Evolutionary conservation across 2,888 invertebrate species (phyloP).

Genomic region (Pomacea canaliculata): DNA sequence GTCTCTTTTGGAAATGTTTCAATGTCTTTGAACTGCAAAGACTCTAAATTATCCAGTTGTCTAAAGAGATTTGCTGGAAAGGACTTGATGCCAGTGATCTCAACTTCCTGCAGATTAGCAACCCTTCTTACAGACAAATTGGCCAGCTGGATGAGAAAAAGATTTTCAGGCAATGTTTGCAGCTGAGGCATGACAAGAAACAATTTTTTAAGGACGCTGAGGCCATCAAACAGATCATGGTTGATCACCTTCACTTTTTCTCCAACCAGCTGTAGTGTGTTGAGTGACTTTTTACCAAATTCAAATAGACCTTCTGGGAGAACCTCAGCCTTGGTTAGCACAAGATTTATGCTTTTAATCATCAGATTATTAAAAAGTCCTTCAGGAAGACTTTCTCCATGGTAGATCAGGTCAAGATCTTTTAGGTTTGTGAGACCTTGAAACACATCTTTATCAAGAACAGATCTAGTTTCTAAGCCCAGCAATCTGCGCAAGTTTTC

Average conservation of each 20-base stretch:
- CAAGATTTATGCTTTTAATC: slow-evolving; percentile 25
- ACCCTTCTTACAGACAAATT: not conserved
- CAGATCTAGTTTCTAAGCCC: slow-evolving; percentile 24
- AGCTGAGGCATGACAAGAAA: slow-evolving; percentile 21
- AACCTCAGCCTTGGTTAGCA: slow-evolving; percentile 13
- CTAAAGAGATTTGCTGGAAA: slow-evolving; percentile 29
- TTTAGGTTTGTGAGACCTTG: slow-evolving; percentile 20
- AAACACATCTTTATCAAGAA: slow-evolving; percentile 20
- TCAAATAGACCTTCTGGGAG: slow-evolving; percentile 24
- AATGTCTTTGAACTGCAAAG: slow-evolving; percentile 25
- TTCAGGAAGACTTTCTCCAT: slow-evolving; percentile 20
- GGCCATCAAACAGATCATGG: slow-evolving; percentile 24
- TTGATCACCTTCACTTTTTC: slow-evolving; percentile 18
- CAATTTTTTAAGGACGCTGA: slow-evolving; percentile 27
- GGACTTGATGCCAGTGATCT: slow-evolving; percentile 21
- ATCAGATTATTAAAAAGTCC: slow-evolving; percentile 24
- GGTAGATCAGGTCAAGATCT: slow-evolving; percentile 23
- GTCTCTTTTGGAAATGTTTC: slow-evolving; percentile 13
- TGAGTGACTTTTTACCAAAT: slow-evolving; percentile 27
- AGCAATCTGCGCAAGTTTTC: slow-evolving; percentile 24
- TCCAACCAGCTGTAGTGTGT: slow-evolving; percentile 23
- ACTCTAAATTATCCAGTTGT: slow-evolving; percentile 23
- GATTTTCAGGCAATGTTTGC: slow-evolving; percentile 20
- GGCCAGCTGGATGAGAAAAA: slow-evolving; percentile 23
- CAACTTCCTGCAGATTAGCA: slow-evolving; percentile 27